Base-by-base conservation (phyloP, 2,888 invertebrate genomes). In the Pseudococcus jackbeardsleyi region DNA sequence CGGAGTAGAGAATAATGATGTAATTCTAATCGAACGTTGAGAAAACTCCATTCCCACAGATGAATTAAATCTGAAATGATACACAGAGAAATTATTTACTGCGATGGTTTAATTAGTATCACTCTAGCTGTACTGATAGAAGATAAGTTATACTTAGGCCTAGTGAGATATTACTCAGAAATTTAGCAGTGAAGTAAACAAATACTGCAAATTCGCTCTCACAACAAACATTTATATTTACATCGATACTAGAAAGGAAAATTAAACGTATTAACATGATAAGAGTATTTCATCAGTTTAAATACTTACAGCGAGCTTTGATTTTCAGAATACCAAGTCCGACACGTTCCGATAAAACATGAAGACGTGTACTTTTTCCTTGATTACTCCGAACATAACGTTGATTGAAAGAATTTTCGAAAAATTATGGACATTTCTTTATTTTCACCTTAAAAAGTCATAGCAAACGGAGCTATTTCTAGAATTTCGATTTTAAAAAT, bases 401-500 rank as follows among this genome's bases (percentile, higher is more conserved):
- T 39, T 72, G 6, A 72, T 72, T 15, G 9, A 72, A 2, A 17
- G 33, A 0, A 72, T 15, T 15, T 17, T 26, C 72, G 17, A 72
- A 33, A 0, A 84, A 79, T 42, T 59, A 84, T 50, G 19, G 46
- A 19, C 54, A 50, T 59, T 84, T 48, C 33, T n/a, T 50, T 46
- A 84, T 84, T 50, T 50, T 84, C 39, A 59, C 84, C 54, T 84
- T 59, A 84, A 84, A 84, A 85, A 59, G 85, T 85, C 59, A 54
- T 22, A n/a, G 64, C 59, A 85, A 85, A 42, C 12, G 54, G 64
- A 59, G 85, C 64, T 85, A 85, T 59, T 85, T 85, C 85, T 85
- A 85, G 85, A 85, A 85, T 85, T 85, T 59, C 39, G 39, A 85
- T 85, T 85, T 84, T 85, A 85, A 85, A 85, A 85, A 85, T 59